Base-by-base conservation (phyloP, 1,140 invertebrate species). In the Andrena cerasifolii region DNA sequence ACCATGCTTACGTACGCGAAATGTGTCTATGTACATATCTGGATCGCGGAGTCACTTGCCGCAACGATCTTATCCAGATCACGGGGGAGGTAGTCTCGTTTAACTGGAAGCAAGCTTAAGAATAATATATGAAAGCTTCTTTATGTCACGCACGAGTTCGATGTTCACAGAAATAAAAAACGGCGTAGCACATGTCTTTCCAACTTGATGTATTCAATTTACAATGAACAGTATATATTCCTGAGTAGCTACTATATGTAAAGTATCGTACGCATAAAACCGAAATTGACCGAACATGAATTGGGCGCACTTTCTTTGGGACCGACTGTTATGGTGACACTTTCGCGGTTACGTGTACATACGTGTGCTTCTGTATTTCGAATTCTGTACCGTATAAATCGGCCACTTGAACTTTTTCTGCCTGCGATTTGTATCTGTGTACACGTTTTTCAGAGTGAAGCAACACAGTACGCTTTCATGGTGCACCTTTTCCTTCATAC, bases 151-250 rank as follows among this genome's bases (percentile, higher is more conserved):
- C 89, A 90, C 88, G 67, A 81, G 72, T 87, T 77, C 79, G 63
- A 89, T 89, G 86, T 90, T 83, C 66, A 86, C 85, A 85, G 71
- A 82, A 84, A 84, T 61, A 83, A 86, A n/a, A 78, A 80, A 80
- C 71, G 58, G 63, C 83, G 80, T 73, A 70, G 87, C 89, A 89
- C 89, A 89, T 85, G 86, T 90, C 89, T 90, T 90, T 89, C 89
- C 89, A 89, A 89, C 86, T 86, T 47, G 40, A 16, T 84, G 76
- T 84, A 73, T 63, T 82, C 51, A 18, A 75, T 47, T 24, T 66
- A 33, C 33, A 45, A 77, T 33, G 16, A 73, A 73, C n/a, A 45
- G 53, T 53, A 28, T 70, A 49, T 77, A 58, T 75, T 56, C 8
- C 28, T 43, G 18, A 40, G 36, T 51, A 21, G 21, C n/a, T 40